phyloP scores from a whole-genome alignment of 2,113 vertebrate species.

The Vulpes ferrilata region DNA sequence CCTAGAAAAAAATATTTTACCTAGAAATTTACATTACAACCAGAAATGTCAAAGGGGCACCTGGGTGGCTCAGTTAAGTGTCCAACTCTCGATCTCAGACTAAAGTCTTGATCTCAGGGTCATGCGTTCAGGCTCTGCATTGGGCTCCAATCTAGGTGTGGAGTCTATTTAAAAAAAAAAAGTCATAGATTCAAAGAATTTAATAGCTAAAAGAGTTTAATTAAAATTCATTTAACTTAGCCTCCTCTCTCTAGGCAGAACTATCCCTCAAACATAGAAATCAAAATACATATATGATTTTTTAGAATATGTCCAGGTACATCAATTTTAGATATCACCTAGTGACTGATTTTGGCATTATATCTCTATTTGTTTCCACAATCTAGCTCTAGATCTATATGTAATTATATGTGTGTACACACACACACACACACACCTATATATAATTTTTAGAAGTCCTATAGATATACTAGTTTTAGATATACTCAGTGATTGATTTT shows the following conservation, averaged over 20 bases:
- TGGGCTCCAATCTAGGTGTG: neutral
- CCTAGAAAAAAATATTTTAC: neutral
- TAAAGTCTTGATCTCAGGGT: neutral
- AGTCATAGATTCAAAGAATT: neutral
- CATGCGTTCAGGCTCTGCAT: neutral
- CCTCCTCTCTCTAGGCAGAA: neutral
- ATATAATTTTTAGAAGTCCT: neutral
- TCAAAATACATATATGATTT: neutral
- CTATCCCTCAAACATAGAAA: neutral
- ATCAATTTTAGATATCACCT: neutral
- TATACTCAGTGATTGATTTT: neutral
- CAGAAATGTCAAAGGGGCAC: neutral
- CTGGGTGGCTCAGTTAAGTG: neutral
- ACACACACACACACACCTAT: neutral
- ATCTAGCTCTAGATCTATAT: neutral
- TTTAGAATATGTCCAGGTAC: neutral
- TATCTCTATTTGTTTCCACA: neutral
- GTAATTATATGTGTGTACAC: neutral
- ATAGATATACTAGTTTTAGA: neutral
- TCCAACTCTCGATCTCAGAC: neutral
- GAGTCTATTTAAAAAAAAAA: neutral
- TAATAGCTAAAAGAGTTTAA: neutral
- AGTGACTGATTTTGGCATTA: neutral
- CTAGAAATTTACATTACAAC: neutral
- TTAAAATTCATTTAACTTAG: neutral